phyloP scores from a whole-genome alignment of 2,113 vertebrate genomes.

The Mesoclemmys tuberculata region DNA sequence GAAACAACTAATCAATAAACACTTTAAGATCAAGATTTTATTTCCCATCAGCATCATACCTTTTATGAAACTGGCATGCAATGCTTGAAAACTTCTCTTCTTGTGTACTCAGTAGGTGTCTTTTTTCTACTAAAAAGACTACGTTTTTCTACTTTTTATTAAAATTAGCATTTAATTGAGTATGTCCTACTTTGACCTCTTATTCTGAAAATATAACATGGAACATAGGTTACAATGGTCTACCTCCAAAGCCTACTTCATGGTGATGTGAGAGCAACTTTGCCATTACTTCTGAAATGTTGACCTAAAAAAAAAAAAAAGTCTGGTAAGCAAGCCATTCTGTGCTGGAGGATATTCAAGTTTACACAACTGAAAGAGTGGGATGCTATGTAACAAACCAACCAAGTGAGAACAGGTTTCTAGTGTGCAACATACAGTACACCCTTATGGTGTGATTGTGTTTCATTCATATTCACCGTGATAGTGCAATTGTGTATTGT shows the following conservation, averaged over 20 bases:
- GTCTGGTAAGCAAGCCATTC: background rate
- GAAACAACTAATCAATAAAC: conserved; percentile 52
- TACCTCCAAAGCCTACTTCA: conserved; percentile 22
- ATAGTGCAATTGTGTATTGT: too few species aligned
- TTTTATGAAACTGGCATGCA: background rate
- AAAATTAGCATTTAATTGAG: background rate
- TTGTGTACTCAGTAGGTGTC: background rate
- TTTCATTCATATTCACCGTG: too few species aligned
- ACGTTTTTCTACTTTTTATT: too few species aligned
- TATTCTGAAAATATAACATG: background rate
- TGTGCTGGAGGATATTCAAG: background rate
- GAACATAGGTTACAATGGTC: background rate
- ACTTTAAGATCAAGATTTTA: conserved; percentile 29
- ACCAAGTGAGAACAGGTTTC: background rate
- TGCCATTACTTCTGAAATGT: background rate
- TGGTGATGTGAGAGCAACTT: background rate
- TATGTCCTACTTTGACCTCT: background rate
- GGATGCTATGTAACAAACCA: background rate
- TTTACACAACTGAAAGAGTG: background rate
- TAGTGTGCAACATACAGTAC: background rate
- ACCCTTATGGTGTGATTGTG: too few species aligned
- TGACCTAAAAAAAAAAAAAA: background rate
- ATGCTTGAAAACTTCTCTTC: background rate
- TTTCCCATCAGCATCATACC: conserved; percentile 23
- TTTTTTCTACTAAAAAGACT: background rate